Conservation (phyloP, 2,113 vertebrate species). For the Zonotrichia leucophrys region DNA sequence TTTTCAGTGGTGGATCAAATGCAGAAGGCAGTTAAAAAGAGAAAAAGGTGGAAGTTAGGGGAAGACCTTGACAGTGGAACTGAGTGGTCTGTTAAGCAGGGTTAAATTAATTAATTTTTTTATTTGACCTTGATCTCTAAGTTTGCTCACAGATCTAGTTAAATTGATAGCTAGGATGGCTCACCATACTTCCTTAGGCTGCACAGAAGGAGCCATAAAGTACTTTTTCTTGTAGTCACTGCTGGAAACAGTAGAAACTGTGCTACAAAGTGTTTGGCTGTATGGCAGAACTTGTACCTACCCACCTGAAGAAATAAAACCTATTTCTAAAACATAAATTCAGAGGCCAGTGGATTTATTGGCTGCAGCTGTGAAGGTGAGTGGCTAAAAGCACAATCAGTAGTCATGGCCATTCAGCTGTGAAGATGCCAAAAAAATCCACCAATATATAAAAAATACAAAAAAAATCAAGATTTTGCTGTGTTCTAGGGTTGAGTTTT, state of each 20-base stretch:
- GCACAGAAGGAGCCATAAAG: constrained; percentile 22
- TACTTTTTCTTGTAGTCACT: background rate
- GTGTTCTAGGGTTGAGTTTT: background rate
- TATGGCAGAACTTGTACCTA: background rate
- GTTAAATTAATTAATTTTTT: background rate
- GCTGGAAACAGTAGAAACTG: background rate
- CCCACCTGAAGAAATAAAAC: background rate
- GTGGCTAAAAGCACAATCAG: background rate
- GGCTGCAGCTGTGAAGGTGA: background rate
- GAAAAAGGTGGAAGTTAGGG: accelerated
- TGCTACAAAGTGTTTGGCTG: background rate
- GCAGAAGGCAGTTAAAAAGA: background rate
- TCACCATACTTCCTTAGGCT: background rate
- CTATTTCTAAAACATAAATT: background rate
- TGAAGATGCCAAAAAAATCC: background rate
- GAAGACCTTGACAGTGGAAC: background rate
- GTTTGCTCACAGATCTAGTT: background rate
- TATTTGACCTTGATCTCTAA: background rate
- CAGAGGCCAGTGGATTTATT: background rate
- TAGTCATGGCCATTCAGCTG: background rate
- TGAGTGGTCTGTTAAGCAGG: background rate
- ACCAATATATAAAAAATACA: background rate
- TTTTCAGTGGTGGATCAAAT: background rate
- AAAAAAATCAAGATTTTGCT: background rate
- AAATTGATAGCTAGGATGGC: background rate